phyloP scores from a whole-genome alignment of 2,888 invertebrate species.

The Drosophila kanekoi region DNA sequence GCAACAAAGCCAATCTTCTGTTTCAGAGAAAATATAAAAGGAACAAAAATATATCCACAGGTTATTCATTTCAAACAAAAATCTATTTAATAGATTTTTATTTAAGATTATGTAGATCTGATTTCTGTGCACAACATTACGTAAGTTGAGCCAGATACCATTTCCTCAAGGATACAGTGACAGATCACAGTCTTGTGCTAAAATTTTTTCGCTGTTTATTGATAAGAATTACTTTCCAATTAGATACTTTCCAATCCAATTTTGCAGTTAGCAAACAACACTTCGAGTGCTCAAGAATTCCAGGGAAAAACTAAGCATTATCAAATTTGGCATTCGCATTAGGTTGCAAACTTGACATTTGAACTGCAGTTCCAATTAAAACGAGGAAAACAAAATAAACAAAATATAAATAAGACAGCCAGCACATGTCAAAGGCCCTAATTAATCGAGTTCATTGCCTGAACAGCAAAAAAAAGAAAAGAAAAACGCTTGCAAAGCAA shows the following conservation, averaged over 20 bases:
- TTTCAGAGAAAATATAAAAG: too few relatives aligned
- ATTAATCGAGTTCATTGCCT: slow-evolving; percentile 75
- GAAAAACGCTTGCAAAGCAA: slow-evolving; percentile 26
- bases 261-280: neutral
- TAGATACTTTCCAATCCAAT: neutral
- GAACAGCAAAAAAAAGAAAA: slow-evolving; percentile 41
- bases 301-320: neutral
- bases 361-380: slow-evolving; percentile 27
- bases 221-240: neutral
- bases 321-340: slow-evolving; percentile 11
- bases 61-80: too few relatives aligned
- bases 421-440: slow-evolving; percentile 68
- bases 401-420: slow-evolving; percentile 1
- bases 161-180: too few relatives aligned
- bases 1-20: too few relatives aligned
- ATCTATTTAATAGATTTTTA: too few relatives aligned
- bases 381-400: neutral
- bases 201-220: too few relatives aligned
- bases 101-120: too few relatives aligned
- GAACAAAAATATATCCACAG: too few relatives aligned
- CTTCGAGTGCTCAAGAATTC: too few relatives aligned
- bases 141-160: too few relatives aligned
- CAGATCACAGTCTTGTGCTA: too few relatives aligned
- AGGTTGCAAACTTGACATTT: slow-evolving; percentile 53
- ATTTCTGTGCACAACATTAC: too few relatives aligned